A percentile compares a stretch with the other conserved stretches of the same genome.
These are phyloP conservation scores for Monopterus albus DNA, from an alignment of 2,113 vertebrate species.

Conservation along the genomic window DNA sequence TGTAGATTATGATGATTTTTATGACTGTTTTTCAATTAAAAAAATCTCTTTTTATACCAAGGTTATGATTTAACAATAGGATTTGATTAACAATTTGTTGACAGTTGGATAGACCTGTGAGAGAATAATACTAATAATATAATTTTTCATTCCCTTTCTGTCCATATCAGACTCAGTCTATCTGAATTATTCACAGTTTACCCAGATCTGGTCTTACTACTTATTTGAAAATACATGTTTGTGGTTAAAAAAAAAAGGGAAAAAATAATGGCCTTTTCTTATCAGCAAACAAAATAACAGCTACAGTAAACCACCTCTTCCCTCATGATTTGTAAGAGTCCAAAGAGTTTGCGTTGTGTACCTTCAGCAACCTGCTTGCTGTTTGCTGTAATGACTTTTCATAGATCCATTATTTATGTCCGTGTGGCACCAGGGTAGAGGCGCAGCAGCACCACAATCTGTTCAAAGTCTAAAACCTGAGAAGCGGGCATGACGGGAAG, in stretches of 20 bases:
- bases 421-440: conserved; percentile 23
- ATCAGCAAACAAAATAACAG: not conserved
- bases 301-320: not conserved
- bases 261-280: not conserved
- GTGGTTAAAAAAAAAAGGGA: not conserved
- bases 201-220: not conserved
- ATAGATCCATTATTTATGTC: conserved; percentile 51
- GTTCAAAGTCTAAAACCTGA: conserved; percentile 24
- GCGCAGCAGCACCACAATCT: conserved; percentile 35
- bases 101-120: not conserved
- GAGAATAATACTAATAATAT: not conserved
- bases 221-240: not conserved
- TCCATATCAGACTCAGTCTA: not conserved
- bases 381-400: conserved; percentile 38
- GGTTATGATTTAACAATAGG: not conserved
- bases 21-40: not conserved
- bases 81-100: not conserved
- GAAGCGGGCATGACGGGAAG: not conserved
- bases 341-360: not conserved
- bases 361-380: conserved; percentile 27
- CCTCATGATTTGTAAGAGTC: not conserved
- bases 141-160: not conserved
- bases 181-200: not conserved
- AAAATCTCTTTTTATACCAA: not conserved
- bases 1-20: not conserved